phyloP scores from a whole-genome alignment of 1,140 invertebrate species.

The Atta cephalotes region DNA sequence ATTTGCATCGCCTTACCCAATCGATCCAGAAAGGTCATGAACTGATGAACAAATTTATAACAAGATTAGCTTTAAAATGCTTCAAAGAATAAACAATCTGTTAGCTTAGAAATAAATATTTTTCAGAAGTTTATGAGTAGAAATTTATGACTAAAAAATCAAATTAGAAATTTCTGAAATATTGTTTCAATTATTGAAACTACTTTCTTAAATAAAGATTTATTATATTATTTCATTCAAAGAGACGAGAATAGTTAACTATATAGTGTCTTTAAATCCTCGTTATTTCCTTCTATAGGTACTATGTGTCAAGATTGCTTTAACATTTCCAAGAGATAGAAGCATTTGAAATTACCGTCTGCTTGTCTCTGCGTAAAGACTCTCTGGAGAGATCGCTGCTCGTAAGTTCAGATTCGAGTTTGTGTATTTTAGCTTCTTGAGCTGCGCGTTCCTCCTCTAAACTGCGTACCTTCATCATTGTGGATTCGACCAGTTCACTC shows the following conservation, averaged over 20 bases:
- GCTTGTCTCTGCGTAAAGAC: constrained; percentile 89
- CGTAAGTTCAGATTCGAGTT: constrained; percentile 90
- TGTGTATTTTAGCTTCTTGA: constrained; percentile 90
- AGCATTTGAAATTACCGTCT: constrained; percentile 85
- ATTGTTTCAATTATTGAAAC: neutral
- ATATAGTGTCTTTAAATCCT: neutral
- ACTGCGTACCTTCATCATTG: constrained; percentile 87
- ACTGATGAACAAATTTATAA: constrained; percentile 86
- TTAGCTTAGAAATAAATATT: neutral
- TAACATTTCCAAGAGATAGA: constrained; percentile 23
- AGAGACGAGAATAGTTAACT: neutral
- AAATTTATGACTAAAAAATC: constrained; percentile 86
- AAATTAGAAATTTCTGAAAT: constrained; percentile 89
- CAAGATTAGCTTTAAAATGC: neutral
- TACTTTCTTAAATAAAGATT: neutral
- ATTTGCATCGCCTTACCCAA: constrained; percentile 91
- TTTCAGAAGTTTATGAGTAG: constrained; percentile 82
- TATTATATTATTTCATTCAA: constrained; percentile 14
- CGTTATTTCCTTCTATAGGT: neutral
- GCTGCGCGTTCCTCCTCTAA: constrained; percentile 90
- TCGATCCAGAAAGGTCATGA: constrained; percentile 91
- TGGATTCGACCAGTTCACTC: constrained; percentile 88
- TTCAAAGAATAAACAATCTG: neutral
- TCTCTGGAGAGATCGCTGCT: constrained; percentile 89
- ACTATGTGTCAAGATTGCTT: neutral